These are phyloP conservation scores for Hypanus sabinus DNA, from an alignment of 2,113 vertebrate species.

Conservation along the genomic window DNA sequence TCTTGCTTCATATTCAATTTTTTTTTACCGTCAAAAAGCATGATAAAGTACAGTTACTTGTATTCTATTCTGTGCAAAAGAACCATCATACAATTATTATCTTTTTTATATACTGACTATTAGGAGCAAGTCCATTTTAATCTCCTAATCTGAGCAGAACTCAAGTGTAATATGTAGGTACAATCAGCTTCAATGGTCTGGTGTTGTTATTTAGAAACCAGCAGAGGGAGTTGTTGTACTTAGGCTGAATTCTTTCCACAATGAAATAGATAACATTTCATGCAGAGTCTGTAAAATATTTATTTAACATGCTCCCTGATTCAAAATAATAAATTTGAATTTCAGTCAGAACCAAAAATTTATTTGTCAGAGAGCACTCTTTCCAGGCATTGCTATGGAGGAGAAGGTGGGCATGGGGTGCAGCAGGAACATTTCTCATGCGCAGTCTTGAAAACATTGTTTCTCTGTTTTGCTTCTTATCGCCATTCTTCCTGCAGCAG, in stretches of 20 bases:
- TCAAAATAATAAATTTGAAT: not conserved
- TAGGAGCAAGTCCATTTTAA: not conserved
- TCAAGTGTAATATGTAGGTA: not conserved
- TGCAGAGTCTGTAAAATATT: not conserved
- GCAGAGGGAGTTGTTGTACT: slow-evolving; percentile 33
- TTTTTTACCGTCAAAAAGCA: not conserved
- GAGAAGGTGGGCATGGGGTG: not conserved
- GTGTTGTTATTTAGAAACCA: not conserved
- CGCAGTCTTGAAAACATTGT: too few relatives aligned
- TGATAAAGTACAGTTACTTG: not conserved
- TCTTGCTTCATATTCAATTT: not conserved
- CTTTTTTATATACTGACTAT: not conserved
- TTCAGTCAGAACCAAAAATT: slow-evolving; percentile 9
- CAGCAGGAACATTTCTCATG: not conserved
- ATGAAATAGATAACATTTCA: not conserved
- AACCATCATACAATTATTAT: not conserved
- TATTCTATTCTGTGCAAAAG: not conserved
- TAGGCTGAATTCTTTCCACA: not conserved
- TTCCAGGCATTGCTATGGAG: not conserved
- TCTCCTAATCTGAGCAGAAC: not conserved
- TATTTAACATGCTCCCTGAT: not conserved
- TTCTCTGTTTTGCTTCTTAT: not conserved
- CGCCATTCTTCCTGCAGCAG: not conserved
- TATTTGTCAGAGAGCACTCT: not conserved
- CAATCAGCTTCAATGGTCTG: not conserved